Percentiles rank a stretch among this genome's conserved stretches.
phyloP scores from a whole-genome alignment of 2,888 invertebrate species.

The Germaria angustata region DNA sequence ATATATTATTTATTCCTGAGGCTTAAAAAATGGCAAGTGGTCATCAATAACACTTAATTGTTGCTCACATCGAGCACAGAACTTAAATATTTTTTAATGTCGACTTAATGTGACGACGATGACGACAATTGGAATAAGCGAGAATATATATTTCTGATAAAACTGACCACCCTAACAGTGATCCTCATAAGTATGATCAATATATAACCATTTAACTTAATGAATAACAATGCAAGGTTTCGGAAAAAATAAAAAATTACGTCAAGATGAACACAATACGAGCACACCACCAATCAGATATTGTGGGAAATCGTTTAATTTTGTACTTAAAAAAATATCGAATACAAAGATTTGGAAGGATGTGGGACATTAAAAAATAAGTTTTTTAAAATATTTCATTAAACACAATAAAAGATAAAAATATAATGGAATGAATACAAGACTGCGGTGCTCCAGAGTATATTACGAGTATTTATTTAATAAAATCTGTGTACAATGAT shows the following conservation, averaged over 20 bases:
- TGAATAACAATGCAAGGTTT: slow-evolving; percentile 63
- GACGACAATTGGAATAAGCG: too few relatives aligned
- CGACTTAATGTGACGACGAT: too few relatives aligned
- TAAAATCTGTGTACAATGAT: neutral
- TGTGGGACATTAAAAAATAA: slow-evolving; percentile 24
- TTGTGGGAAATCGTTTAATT: slow-evolving; percentile 64
- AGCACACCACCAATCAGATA: slow-evolving; percentile 18
- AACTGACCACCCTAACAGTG: slow-evolving; percentile 35
- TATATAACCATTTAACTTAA: slow-evolving; percentile 58
- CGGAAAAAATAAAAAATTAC: neutral
- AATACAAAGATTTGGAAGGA: slow-evolving; percentile 38
- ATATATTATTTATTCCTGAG: too few relatives aligned
- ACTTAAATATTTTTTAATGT: too few relatives aligned
- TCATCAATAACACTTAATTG: too few relatives aligned
- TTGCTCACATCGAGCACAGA: too few relatives aligned
- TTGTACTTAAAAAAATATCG: slow-evolving; percentile 26
- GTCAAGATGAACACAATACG: slow-evolving; percentile 42
- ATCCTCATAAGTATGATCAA: slow-evolving; percentile 38
- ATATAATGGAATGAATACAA: neutral
- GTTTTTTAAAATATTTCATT: neutral
- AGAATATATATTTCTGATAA: too few relatives aligned
- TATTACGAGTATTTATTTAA: too few relatives aligned
- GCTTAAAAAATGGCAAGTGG: too few relatives aligned
- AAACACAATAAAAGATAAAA: neutral
- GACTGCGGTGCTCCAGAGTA: neutral